Base-by-base conservation (phyloP, 2,797 vertebrate species). In the Xyrichtys novacula region DNA sequence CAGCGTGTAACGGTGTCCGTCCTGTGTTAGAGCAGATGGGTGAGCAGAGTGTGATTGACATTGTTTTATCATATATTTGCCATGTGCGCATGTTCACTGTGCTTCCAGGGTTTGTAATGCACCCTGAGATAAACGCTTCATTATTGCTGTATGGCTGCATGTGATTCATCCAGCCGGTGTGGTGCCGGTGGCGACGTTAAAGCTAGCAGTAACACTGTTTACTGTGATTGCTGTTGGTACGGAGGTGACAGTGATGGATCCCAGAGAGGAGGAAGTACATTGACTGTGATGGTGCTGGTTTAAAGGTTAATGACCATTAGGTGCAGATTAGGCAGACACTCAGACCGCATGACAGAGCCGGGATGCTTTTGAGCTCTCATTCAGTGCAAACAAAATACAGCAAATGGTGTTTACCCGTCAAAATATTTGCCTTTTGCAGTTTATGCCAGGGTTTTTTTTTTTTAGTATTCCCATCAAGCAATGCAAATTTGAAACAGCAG, bases 121-220 rank as follows among this genome's bases (percentile, higher is more conserved):
- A 84, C 76, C 77, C 76, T 74, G 84, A 79, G 78, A 86, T 89
- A 86, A 85, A 89, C 69, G 75, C 84, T 81, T 81, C 72, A 82
- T 86, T 82, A 86, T 79, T 85, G 83, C 88, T 83, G 78, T 83
- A 62, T 77, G 81, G 83, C 65, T 80, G 85, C 80, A 53, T 80
- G 80, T 83, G 87, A 85, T 83, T 88, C 83, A 88, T 84, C 63
- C 75, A 74, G 75, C 70, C 57, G 22, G 65, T 71, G 14, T 0
- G 43, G 48, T 34, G 80, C 86, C 82, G 75, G 71, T 80, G 79
- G 87, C 54, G 38, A 48, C 80, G 71, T 71, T 75, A 74, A 78
- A 54, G 73, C 68, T 56, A 40, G 77, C 80, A 22, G 75, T 65
- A 60, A 58, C 78, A 72, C 72, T 48, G 74, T 81, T 72, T 67